Conservation (phyloP, 2,113 vertebrate genomes). For the Marcusenius ussheri region DNA sequence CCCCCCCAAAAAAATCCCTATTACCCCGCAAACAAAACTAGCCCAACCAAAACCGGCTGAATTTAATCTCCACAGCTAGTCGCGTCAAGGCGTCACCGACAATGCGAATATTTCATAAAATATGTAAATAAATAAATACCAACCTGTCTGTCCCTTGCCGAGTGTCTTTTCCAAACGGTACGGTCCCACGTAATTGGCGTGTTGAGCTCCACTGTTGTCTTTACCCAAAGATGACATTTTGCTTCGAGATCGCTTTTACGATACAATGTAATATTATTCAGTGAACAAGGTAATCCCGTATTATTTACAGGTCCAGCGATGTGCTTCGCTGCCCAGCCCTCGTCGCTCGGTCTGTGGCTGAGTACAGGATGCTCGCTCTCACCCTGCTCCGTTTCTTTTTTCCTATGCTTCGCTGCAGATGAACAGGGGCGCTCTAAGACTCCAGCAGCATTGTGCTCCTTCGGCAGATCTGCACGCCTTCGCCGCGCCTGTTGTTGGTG, state of each 20-base stretch:
- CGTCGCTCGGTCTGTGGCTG: slow-evolving; percentile 23
- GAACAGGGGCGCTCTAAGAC: slow-evolving; percentile 23
- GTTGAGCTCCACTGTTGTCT: slow-evolving; percentile 89
- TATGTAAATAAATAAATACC: slow-evolving; percentile 43
- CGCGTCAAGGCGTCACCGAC: not conserved
- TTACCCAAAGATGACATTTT: slow-evolving; percentile 84
- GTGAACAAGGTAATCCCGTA: slow-evolving; percentile 20
- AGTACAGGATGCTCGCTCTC: slow-evolving; percentile 3
- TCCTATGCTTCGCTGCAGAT: slow-evolving; percentile 29
- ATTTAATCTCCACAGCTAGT: not conserved
- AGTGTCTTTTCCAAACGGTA: slow-evolving; percentile 98
- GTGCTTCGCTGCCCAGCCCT: slow-evolving; percentile 38
- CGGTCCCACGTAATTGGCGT: slow-evolving; percentile 97
- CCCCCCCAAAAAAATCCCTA: not conserved
- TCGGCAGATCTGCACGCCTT: slow-evolving; percentile 13
- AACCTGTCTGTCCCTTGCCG: slow-evolving; percentile 99
- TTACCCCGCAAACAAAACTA: not conserved
- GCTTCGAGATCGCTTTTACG: slow-evolving; percentile 24
- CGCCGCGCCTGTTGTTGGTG: slow-evolving; percentile 22
- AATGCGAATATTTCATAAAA: not conserved
- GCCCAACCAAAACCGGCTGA: not conserved
- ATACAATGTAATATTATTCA: slow-evolving; percentile 22
- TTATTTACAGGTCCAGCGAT: slow-evolving; percentile 13
- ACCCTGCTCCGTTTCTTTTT: slow-evolving; percentile 14
- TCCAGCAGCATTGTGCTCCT: slow-evolving; percentile 26